A percentile compares a stretch with the other conserved stretches of the same genome.
phyloP scores from a whole-genome alignment of 2,797 vertebrate species.

The Gila robusta region DNA sequence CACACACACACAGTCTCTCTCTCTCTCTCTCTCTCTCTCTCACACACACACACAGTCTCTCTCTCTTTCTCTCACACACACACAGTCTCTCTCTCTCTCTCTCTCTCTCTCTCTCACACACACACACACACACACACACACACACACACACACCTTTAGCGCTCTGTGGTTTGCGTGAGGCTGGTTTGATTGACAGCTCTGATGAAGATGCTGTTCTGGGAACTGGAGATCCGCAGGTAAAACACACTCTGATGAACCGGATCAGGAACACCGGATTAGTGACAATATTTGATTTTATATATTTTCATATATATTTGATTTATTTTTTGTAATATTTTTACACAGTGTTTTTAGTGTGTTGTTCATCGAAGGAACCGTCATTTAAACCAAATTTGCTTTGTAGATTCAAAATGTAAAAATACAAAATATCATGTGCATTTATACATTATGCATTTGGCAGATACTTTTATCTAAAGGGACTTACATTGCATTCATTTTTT shows the following conservation, averaged over 20 bases:
- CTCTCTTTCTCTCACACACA: too few relatives aligned
- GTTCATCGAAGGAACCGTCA: neutral
- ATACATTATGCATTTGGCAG: too few relatives aligned
- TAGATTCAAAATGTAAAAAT: too few relatives aligned
- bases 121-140: too few relatives aligned
- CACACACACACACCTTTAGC: neutral
- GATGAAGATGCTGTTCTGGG: slow-evolving; percentile 70
- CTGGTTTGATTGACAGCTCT: slow-evolving; percentile 46
- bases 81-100: too few relatives aligned
- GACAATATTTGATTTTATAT: too few relatives aligned
- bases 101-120: too few relatives aligned
- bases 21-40: too few relatives aligned
- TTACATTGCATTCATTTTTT: neutral
- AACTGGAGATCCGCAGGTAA: slow-evolving; percentile 79
- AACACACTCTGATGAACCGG: neutral
- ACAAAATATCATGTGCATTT: too few relatives aligned
- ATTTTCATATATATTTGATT: too few relatives aligned
- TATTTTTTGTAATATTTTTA: too few relatives aligned
- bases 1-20: neutral
- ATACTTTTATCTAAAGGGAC: neutral
- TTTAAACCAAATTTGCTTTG: neutral
- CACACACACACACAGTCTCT: neutral
- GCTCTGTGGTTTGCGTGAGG: neutral
- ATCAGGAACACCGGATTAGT: too few relatives aligned
- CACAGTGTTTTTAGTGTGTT: neutral